Evolutionary conservation across 2,888 invertebrate species (phyloP), one percentile per base, ranked within the genome.

Genomic region (Antitype chi): DNA sequence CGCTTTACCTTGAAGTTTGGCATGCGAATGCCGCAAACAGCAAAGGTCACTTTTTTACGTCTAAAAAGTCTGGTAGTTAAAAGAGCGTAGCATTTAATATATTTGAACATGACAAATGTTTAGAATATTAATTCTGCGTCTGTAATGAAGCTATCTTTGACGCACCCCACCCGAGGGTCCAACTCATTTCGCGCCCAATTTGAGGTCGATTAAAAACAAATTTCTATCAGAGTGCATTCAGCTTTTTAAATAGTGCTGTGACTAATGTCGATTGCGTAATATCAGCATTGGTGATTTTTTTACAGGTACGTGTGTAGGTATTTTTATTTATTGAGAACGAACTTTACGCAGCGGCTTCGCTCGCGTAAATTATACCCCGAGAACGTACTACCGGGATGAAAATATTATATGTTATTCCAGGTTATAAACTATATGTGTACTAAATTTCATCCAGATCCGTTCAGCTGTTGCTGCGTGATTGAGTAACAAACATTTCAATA

Each of bases 181-280:
- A 91, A 93, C 93, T 96, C 95, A 97, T 97, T 97, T 96, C 96
- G 95, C 97, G 97, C 96, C 95, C 96, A 96, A 97, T 97, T 97
- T 95, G 92, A 94, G 93, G 93, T 94, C 95, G 95, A 96, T 96
- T 97, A 96, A 96, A 96, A 96, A 95, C 95, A 93, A 96, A 96
- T 95, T 95, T 96, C 94, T 94, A 94, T 95, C 93, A 95, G 94
- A 95, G 94, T 94, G 95, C 95, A 94, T 94, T 93, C 92, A 57
- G 91, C 91, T 93, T 92, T 93, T 93, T 92, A 81, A 91, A 90
- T 94, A 93, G 94, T 90, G 93, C 80, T 92, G 93, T 72, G 74
- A 70, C 69, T 67, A 63, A 78, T 82, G 38, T 67, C 74, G 71
- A 82, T 63, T 28, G 52, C 52, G 17, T 9, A 49, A 49, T 47